These are phyloP conservation scores for Drosophila kokeensis DNA, from an alignment of 2,888 invertebrate genomes.

Conservation along the genomic window DNA sequence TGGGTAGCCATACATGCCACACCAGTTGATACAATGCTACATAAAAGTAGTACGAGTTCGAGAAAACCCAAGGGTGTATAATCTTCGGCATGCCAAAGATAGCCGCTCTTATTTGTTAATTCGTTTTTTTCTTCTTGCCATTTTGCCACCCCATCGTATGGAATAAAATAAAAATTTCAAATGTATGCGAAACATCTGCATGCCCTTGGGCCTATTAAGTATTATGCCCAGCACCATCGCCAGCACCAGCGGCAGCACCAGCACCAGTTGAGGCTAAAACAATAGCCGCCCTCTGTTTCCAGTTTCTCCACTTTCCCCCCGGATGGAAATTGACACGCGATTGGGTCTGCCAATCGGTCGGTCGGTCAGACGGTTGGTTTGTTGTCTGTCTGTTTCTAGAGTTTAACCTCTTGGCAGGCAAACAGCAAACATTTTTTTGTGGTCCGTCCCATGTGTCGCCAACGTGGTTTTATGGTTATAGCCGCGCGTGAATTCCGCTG, in stretches of 20 bases:
- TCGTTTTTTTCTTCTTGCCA: conserved; percentile 17
- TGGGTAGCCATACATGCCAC: background rate
- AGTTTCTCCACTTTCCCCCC: background rate
- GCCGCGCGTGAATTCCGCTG: conserved; percentile 57
- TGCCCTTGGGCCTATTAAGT: conserved; percentile 72
- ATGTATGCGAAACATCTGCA: conserved; percentile 58
- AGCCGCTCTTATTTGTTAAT: background rate
- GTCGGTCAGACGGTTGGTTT: background rate
- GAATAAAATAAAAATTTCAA: conserved; percentile 58
- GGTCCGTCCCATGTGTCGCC: conserved; percentile 74
- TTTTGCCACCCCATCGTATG: conserved; percentile 44
- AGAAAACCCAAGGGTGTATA: background rate
- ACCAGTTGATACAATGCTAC: too few species aligned
- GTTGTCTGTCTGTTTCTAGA: conserved; percentile 55
- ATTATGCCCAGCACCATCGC: conserved; percentile 28
- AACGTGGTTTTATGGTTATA: conserved; percentile 77
- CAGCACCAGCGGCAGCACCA: background rate
- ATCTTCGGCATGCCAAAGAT: background rate
- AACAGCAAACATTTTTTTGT: conserved; percentile 51
- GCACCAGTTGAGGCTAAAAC: conserved; percentile 38
- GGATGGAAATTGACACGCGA: conserved; percentile 45
- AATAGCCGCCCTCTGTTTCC: conserved; percentile 23
- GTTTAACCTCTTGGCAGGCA: conserved; percentile 74
- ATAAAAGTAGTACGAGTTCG: too few species aligned
- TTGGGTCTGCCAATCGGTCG: conserved; percentile 25